Percentiles rank a stretch among this genome's conserved stretches.
phyloP scores from a whole-genome alignment of 2,113 vertebrate species.

The Lethenteron reissneri region DNA sequence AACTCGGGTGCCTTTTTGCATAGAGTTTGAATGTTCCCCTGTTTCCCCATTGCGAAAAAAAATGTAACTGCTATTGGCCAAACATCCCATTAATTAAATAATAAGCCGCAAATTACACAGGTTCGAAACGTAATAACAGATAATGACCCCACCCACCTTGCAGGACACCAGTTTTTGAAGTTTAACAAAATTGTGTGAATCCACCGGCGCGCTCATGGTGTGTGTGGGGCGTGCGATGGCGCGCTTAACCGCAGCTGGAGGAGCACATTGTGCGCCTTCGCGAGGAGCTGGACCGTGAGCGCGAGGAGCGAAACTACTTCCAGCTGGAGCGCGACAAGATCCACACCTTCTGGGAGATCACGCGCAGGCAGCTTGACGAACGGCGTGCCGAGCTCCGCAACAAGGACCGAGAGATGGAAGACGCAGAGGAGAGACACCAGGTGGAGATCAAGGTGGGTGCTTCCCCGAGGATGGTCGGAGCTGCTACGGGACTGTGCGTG shows the following conservation, averaged over 20 bases:
- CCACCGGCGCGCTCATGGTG: not conserved
- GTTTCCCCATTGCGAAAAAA: no score
- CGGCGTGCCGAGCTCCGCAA: conserved; percentile 35
- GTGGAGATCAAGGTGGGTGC: conserved; percentile 52
- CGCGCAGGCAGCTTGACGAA: conserved; percentile 42
- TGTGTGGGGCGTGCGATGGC: not conserved
- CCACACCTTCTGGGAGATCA: conserved; percentile 54
- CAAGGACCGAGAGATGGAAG: conserved; percentile 48
- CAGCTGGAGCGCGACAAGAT: conserved; percentile 65
- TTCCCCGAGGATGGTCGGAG: no score
- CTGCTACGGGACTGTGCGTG: no score
- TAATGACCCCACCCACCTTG: no score
- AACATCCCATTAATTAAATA: no score
- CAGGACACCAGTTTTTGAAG: no score
- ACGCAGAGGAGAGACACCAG: conserved; percentile 48
- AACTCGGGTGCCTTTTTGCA: no score
- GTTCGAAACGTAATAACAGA: no score
- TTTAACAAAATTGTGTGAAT: conserved; percentile 7
- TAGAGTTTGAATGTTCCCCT: no score
- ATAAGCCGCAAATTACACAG: no score
- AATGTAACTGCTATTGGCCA: no score
- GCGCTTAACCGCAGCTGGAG: conserved; percentile 31
- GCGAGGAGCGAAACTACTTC: conserved; percentile 70
- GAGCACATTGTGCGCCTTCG: conserved; percentile 34
- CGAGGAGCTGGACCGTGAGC: conserved; percentile 57